A percentile compares a stretch with the other conserved stretches of the same genome.
Conservation (phyloP, 2,113 vertebrate species). For the Corydoras sp. region DNA sequence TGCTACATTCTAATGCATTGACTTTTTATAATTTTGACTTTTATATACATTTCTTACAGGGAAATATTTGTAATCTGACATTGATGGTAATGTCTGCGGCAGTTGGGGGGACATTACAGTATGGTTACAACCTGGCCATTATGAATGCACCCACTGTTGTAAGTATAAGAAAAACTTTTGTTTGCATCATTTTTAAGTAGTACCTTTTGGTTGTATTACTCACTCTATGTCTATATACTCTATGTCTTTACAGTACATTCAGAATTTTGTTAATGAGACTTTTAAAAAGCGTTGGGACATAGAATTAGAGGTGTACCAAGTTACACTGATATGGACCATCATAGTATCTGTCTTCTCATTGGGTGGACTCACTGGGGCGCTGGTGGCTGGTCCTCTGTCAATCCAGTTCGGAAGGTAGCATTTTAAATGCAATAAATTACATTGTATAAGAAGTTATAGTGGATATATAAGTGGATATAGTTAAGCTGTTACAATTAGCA, state of each 20-base stretch:
- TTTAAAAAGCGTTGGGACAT: constrained; percentile 66
- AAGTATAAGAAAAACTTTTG: constrained; percentile 40
- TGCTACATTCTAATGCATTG: too few relatives aligned
- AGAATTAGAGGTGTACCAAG: constrained; percentile 59
- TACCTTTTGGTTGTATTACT: neutral
- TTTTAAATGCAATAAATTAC: neutral
- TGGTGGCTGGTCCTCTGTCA: constrained; percentile 80
- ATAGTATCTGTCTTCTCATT: constrained; percentile 79
- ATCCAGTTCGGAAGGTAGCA: constrained; percentile 76
- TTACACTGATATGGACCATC: constrained; percentile 82
- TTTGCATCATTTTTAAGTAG: too few relatives aligned
- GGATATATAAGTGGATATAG: too few relatives aligned
- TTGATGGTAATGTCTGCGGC: constrained; percentile 77
- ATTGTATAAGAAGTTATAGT: too few relatives aligned
- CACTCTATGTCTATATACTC: neutral
- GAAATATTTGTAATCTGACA: constrained; percentile 64
- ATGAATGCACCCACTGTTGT: constrained; percentile 82
- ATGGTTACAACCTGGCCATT: constrained; percentile 86
- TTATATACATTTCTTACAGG: constrained; percentile 45
- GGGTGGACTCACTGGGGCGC: constrained; percentile 74
- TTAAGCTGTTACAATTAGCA: too few relatives aligned
- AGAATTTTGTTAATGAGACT: constrained; percentile 76
- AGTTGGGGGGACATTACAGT: constrained; percentile 86
- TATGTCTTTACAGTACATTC: constrained; percentile 70
- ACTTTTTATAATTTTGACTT: neutral